Conservation (phyloP, 2,113 vertebrate species). For the Scolopax mira region DNA sequence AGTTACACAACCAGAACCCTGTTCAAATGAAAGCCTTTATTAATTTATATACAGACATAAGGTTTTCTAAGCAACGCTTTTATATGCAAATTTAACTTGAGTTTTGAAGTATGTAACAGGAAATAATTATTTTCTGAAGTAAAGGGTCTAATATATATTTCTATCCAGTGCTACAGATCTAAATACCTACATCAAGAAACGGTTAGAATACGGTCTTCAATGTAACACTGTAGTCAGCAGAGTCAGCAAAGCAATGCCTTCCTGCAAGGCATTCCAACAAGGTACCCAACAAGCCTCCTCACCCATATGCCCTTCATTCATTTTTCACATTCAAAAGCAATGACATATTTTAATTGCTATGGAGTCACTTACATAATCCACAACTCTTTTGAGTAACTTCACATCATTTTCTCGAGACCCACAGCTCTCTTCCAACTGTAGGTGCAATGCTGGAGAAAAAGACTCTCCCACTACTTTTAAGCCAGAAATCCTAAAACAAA, state of each 20-base stretch:
- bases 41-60: neutral
- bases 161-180: neutral
- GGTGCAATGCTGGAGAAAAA: constrained; percentile 87
- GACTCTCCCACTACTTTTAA: constrained; percentile 85
- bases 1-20: neutral
- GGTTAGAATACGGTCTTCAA: neutral
- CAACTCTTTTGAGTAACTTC: constrained; percentile 81
- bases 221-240: neutral
- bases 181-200: neutral
- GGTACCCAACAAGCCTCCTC: neutral
- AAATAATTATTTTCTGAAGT: neutral
- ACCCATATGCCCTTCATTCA: neutral
- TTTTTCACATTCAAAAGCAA: neutral
- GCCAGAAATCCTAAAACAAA: constrained; percentile 80
- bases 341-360: neutral
- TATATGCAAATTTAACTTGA: neutral
- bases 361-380: constrained; percentile 82
- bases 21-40: neutral
- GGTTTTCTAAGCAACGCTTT: neutral
- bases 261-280: neutral
- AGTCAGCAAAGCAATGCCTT: too few species aligned
- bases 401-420: constrained; percentile 86
- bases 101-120: neutral
- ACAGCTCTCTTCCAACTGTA: constrained; percentile 83
- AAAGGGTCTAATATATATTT: neutral